These are phyloP conservation scores for Styela plicata DNA, from an alignment of 23 tunicate species.

Conservation along the genomic window DNA sequence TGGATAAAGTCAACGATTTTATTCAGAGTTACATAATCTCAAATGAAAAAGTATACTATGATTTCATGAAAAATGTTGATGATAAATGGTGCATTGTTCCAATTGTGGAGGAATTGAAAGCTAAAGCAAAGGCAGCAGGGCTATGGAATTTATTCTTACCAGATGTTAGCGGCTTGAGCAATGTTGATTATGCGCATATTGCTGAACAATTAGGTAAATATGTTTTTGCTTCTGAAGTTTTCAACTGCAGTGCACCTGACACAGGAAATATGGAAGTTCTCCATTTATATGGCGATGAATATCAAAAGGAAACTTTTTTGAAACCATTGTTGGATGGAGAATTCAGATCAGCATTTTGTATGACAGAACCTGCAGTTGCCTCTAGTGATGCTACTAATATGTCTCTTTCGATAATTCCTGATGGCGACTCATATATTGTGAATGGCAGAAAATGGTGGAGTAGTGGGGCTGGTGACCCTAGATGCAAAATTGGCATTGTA, in stretches of 20 bases:
- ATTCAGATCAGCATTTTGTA: conserved; percentile 79
- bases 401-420: conserved; percentile 48
- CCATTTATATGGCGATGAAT: conserved; percentile 59
- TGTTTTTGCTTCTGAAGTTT: conserved; percentile 77
- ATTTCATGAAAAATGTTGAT: conserved; percentile 27
- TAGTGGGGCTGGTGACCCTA: conserved; percentile 66
- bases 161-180: conserved; percentile 60
- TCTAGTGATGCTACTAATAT: conserved; percentile 97
- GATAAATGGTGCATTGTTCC: conserved; percentile 68
- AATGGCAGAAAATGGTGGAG: conserved; percentile 99
- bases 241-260: conserved; percentile 95
- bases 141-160: conserved; percentile 95
- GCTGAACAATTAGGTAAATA: conserved; percentile 79
- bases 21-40: conserved; percentile 43
- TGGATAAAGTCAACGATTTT: conserved; percentile 59
- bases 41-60: conserved; percentile 43
- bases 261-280: conserved; percentile 97
- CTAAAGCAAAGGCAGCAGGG: conserved; percentile 59
- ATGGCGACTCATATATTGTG: conserved; percentile 65
- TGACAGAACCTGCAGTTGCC: conserved; percentile 95
- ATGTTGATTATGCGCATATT: conserved; percentile 84
- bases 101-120: conserved; percentile 50
- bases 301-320: conserved; percentile 75
- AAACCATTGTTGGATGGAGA: conserved; percentile 67
- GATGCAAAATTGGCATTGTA: conserved; percentile 70